These are phyloP conservation scores for Pristionchus mayeri DNA, from an alignment of 2,888 invertebrate species.

Conservation along the genomic window DNA sequence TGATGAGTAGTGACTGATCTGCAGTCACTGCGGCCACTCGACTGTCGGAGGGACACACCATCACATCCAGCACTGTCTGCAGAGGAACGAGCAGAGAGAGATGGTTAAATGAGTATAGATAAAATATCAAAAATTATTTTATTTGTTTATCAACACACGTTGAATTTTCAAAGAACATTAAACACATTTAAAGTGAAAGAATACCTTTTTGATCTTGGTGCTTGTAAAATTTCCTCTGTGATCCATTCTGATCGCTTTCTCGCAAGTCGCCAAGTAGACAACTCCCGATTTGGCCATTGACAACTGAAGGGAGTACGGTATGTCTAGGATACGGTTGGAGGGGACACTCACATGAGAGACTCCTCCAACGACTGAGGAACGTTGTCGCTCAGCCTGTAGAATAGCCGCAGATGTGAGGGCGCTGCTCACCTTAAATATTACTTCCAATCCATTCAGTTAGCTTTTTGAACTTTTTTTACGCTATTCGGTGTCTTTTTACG, in stretches of 20 bases:
- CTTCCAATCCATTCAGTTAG: no score
- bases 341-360: constrained; percentile 22
- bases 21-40: constrained; percentile 21
- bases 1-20: constrained; percentile 3
- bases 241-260: constrained; percentile 28
- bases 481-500: no score
- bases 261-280: background rate
- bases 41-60: constrained; percentile 34
- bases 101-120: background rate
- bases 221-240: background rate
- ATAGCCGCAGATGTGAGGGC: background rate
- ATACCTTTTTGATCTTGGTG: constrained; percentile 13
- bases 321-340: no score
- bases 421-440: background rate
- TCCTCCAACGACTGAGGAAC: constrained; percentile 38
- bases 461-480: no score
- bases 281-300: constrained; percentile 2
- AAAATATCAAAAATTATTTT: background rate
- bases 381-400: constrained; percentile 47
- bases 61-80: constrained; percentile 38
- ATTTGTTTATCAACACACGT: background rate
- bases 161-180: background rate
- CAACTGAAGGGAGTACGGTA: constrained; percentile 28
- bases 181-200: background rate
- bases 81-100: background rate